Percentiles rank a stretch among this genome's conserved stretches.
Conservation (phyloP, 2,888 invertebrate genomes). For the Tridacna crocea region DNA sequence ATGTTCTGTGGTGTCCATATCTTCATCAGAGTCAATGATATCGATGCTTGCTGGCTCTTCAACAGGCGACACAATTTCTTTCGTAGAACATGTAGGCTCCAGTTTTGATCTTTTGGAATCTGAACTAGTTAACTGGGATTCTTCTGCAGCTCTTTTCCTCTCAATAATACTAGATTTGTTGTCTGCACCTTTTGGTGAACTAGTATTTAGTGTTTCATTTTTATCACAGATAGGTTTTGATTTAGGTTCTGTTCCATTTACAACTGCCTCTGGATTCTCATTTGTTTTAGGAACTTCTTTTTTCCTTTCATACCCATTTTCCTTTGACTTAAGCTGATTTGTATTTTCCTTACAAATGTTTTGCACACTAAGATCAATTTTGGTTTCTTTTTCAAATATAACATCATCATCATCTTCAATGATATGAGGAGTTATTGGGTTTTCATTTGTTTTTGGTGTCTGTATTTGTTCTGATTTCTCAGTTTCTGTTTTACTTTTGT, state of each 20-base stretch:
- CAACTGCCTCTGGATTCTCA: neutral
- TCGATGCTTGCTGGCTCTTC: constrained; percentile 61
- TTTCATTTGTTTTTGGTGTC: constrained; percentile 28
- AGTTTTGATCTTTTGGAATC: constrained; percentile 67
- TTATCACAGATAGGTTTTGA: neutral
- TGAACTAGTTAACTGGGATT: constrained; percentile 30
- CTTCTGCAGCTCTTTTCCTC: constrained; percentile 63
- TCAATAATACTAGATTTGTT: constrained; percentile 29
- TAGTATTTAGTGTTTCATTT: neutral
- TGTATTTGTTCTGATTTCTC: neutral
- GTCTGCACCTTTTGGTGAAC: neutral
- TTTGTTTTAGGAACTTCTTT: neutral
- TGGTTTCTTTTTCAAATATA: constrained; percentile 13
- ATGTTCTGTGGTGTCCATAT: constrained; percentile 22
- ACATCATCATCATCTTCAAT: constrained; percentile 36
- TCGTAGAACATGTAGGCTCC: constrained; percentile 23
- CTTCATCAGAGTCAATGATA: constrained; percentile 65
- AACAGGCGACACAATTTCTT: neutral
- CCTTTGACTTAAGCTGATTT: neutral
- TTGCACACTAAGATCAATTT: constrained; percentile 3
- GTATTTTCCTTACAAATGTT: neutral
- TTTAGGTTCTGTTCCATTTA: neutral
- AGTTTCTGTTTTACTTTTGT: constrained; percentile 6
- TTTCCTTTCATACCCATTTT: neutral
- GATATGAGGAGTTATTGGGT: constrained; percentile 44